Evolutionary conservation across 2,113 vertebrate species (phyloP), one percentile per base, ranked within the genome.

Genomic region (Ochotona princeps): DNA sequence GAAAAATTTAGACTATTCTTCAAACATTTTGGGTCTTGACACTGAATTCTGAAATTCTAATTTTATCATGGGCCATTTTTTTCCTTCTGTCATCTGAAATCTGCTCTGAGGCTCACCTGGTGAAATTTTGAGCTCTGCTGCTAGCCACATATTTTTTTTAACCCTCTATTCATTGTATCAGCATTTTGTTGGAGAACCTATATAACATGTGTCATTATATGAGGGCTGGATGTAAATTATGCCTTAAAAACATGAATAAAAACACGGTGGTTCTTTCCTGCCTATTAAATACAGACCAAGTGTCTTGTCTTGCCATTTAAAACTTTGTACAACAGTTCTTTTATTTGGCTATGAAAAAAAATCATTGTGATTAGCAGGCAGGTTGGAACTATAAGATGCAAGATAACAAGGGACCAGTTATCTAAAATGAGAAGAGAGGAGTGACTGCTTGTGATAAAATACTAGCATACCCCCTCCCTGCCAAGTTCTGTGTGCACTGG

Each of bases 41-140:
- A 83, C 49, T 80, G 14, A 49, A 61, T 89, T 73, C 4, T 66
- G 70, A 47, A 35, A 79, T 30, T 83, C 60, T 18, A 87, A 30
- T 87, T 95, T 83, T 70, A 12, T 38, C 70, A 67, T 20, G 74
- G 49, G 15, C 69, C 28, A 38, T 75, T 21, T 86, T 63, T 35
- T 44, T 44, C 38, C 54, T 67, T 25, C 10, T 61, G 54, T 80
- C 25, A 83, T 70, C 38, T 82, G 10, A 93, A 79, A 94, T 79
- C 79, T 82, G 30, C 32, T 32, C 5, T 75, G 69, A 95, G 92
- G 28, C 4, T 66, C 14, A 67, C 8, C 3, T 18, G 20, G 8
- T 83, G 54, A 80, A 92, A 90, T 75, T 83, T 32, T 75, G 60
- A 87, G 87, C 8, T 9, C 20, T 87, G 70, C 14, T 49, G 25